Evolutionary conservation across 2,888 invertebrate genomes (phyloP), one percentile per base, ranked within the genome.

Genomic region (Tachina fera): DNA sequence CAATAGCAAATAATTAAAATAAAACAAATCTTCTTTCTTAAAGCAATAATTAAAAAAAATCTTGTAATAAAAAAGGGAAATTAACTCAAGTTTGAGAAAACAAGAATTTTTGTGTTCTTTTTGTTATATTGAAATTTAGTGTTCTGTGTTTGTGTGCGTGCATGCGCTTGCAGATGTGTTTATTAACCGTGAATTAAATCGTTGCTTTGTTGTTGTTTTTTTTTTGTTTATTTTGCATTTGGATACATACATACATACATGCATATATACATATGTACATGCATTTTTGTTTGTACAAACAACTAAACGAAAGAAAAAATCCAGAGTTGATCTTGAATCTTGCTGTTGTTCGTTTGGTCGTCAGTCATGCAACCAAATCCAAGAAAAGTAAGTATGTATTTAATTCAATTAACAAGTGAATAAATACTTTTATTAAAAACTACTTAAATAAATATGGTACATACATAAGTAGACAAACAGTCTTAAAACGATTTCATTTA

Each of bases 371-470:
- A 67, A 60, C 51, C 51, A 70, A 49, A 72, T 39, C 51, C 43
- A 72, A 63, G 63, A 63, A 78, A 82, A 65, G 56, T 49, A 51
- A 70, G 67, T 75, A 61, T 76, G 67, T 75, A 67, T 79, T 86
- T 86, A 86, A 86, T 86, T 86, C 78, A 83, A 79, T 83, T 86
- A 72, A 78, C 76, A 84, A 84, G 76, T 77, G 80, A 63, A 16
- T n/a, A 22, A 22, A 22, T 22, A 75, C 19, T 22, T 51, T 47
- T 3, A 39, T 43, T 60, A 49, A 70, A 49, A 3, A n/a, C 6
- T 14, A 49, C 13, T 10, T 56, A 22, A 22, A 22, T 10, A 56
- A 22, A 13, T 56, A 13, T 22, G 0, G 13, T 31, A 31, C 31
- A 31, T 31, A 49, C n/a, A 58, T 9, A 11, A 65, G 58, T 80